phyloP scores from a whole-genome alignment of 2,888 invertebrate genomes.

The Drosophila yooni region DNA sequence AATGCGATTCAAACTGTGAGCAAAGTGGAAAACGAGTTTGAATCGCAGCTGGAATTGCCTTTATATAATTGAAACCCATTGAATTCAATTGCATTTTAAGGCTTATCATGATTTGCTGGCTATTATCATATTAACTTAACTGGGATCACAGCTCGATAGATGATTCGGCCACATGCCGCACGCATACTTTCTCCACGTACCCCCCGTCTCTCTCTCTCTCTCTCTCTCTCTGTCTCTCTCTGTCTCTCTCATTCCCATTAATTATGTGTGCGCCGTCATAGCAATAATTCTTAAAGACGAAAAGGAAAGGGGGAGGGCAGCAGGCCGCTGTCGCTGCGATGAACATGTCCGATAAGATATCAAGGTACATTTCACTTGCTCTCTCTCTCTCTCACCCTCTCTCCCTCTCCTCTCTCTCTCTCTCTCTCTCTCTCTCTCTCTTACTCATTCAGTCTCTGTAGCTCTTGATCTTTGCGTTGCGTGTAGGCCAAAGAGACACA shows the following conservation, averaged over 20 bases:
- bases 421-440: constrained; percentile 10
- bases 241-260: constrained; percentile 23
- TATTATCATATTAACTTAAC: constrained; percentile 70
- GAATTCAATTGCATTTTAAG: constrained; percentile 32
- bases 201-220: not conserved
- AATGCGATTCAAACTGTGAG: not conserved
- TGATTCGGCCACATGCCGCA: constrained; percentile 30
- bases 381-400: not conserved
- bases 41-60: too few relatives aligned
- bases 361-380: constrained; percentile 50
- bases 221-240: not conserved
- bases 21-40: not conserved
- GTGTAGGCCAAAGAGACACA: constrained; percentile 43
- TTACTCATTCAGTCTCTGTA: constrained; percentile 16
- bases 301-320: constrained; percentile 9
- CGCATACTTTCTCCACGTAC: constrained; percentile 58
- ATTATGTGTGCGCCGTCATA: constrained; percentile 62
- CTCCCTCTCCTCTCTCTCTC: constrained; percentile 21
- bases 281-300: constrained; percentile 56
- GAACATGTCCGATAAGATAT: constrained; percentile 73
- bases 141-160: constrained; percentile 33
- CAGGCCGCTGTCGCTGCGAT: constrained; percentile 48
- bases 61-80: too few relatives aligned
- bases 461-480: constrained; percentile 25
- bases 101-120: constrained; percentile 41